Evolutionary conservation across 2,888 invertebrate genomes (phyloP).

Genomic region (Graphium colonna): DNA sequence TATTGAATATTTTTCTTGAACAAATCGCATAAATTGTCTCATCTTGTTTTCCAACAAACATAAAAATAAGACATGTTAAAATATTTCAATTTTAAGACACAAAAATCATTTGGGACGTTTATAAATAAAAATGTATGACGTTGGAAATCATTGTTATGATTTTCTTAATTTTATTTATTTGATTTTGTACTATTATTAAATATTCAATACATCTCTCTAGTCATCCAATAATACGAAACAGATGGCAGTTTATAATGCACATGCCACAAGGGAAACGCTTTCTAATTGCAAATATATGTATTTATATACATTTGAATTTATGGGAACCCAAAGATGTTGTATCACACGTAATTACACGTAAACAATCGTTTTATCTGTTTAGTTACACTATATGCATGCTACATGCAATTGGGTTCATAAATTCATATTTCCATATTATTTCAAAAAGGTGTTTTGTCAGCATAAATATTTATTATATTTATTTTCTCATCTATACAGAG

Average conservation of each 20-base stretch:
- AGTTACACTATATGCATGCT: too few species aligned
- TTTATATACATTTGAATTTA: not conserved
- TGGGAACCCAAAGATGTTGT: not conserved
- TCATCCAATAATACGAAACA: not conserved
- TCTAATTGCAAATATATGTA: slow-evolving; percentile 1
- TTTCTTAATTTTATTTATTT: not conserved
- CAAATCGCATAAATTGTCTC: too few species aligned
- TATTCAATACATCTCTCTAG: not conserved
- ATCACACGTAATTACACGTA: not conserved
- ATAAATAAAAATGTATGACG: not conserved
- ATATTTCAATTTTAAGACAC: not conserved
- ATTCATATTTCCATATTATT: too few species aligned
- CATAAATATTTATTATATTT: too few species aligned
- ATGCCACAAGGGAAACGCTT: slow-evolving; percentile 8
- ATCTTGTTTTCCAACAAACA: too few species aligned
- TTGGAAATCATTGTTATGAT: not conserved
- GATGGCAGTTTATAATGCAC: slow-evolving; percentile 6
- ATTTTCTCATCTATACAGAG: too few species aligned
- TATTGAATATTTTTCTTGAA: slow-evolving; percentile 6
- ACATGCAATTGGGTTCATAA: too few species aligned
- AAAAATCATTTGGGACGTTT: too few species aligned
- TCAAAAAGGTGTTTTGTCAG: too few species aligned
- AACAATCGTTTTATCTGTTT: too few species aligned
- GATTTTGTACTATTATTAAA: not conserved
- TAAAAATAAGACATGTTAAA: not conserved